Base-by-base conservation (phyloP, 2,113 vertebrate species). In the Scatophagus argus region DNA sequence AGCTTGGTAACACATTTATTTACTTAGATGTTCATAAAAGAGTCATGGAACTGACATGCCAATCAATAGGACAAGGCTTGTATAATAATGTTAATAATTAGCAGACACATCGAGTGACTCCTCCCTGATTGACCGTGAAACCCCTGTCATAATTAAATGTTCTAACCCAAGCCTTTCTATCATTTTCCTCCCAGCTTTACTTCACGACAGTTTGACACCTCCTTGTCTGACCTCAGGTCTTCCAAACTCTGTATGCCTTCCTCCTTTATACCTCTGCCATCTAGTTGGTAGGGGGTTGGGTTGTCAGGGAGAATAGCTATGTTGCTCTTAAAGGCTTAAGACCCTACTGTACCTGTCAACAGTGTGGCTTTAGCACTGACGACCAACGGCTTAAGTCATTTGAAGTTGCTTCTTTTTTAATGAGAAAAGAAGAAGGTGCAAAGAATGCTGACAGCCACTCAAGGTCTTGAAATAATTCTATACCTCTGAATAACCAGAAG, bases 311-410 rank as follows among this genome's bases (percentile, higher is more conserved):
- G 91, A 93, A 92, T 88, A 91, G 91, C 87, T 21, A 81, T 49
- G 92, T 85, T 92, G 93, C 92, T 93, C 90, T 93, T 74, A 83
- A 85, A 87, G 90, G 79, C 90, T 94, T 93, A 93, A 94, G 90
- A 91, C 91, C 87, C 89, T 74, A 87, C 87, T 87, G 87, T 93
- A 92, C 92, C 92, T 94, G 92, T 93, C 93, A 92, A 88, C 92
- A 90, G 86, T 68, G 82, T 72, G 86, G 82, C 92, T 93, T 91
- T 88, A 85, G 87, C 31, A 65, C 88, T 89, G 84, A 93, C 86
- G 91, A 92, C 91, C 67, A 82, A 80, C 86, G 44, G 92, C 92
- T 93, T 93, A 93, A 93, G 87, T 90, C 91, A 94, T 93, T 89
- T 94, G 88, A 94, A 92, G 92, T 92, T 87, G 83, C 81, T 74